Evolutionary conservation across 2,113 vertebrate species (phyloP), one percentile per base, ranked within the genome.

Genomic region (Microcebus lehilahytsara): DNA sequence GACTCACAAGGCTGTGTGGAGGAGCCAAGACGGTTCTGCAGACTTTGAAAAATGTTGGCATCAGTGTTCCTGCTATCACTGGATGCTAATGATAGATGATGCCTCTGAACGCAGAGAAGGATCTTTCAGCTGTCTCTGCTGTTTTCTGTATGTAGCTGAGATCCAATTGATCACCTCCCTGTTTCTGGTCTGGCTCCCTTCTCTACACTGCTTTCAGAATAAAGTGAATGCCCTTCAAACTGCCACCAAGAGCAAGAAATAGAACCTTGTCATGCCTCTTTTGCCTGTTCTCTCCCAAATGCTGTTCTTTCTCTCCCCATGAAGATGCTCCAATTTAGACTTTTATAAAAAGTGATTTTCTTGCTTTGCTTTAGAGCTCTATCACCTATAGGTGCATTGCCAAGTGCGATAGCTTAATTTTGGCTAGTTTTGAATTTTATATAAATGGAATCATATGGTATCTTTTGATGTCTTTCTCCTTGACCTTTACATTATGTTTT

Each of bases 21-120:
- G 25, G n/a, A 96, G 85, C 88, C 71, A 81, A 84, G 93, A 67
- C 42, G 3, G 67, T 81, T 94, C 80, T 60, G 71, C 40, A 69
- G 89, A 95, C 90, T 80, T 71, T 85, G 92, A 96, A 81, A 91
- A 95, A 77, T 27, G 66, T 58, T 95, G 93, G 74, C 91, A 67
- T 51, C 85, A 32, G 1, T 22, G 6, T 84, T 77, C n/a, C 37
- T 51, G 80, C 23, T 88, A 3, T 92, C 53, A 56, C 22, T 85
- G 80, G 62, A 80, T 83, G 42, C 67, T 94, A 49, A 72, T 85
- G 80, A 87, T 23, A 88, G 22, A 60, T 49, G 86, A 66, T 85
- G 84, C 60, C 86, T 95, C 25, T 56, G 20, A 72, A 81, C 69
- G 71, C 12, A 71, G 80, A 85, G 27, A 60, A 74, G 27, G 51